phyloP scores from a whole-genome alignment of 2,888 invertebrate species.

The Eupelmus urozonus region DNA sequence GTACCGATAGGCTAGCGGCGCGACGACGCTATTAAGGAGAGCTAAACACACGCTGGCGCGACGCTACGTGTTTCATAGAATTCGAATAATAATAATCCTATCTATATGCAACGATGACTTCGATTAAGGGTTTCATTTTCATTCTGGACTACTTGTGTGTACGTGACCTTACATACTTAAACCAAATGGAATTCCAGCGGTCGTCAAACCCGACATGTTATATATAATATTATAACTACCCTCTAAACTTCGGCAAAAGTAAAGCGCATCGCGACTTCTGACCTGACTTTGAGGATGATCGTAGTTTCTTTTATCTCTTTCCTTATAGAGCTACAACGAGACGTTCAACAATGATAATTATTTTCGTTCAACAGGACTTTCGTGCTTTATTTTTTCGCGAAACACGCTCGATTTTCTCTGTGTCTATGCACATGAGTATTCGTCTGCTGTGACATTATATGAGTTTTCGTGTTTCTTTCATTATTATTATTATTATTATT shows the following conservation, averaged over 20 bases:
- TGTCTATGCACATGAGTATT: constrained; percentile 47
- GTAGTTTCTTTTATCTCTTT: no score
- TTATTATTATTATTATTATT: constrained; percentile 10
- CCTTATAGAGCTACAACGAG: constrained; percentile 56
- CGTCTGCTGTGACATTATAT: constrained; percentile 1
- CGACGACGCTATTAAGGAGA: constrained; percentile 22
- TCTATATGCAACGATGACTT: constrained; percentile 44
- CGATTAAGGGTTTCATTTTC: constrained; percentile 1
- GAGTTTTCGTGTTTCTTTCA: background rate
- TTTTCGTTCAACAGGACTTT: constrained; percentile 60
- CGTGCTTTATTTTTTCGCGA: constrained; percentile 49
- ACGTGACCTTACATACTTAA: constrained; percentile 23
- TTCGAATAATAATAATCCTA: constrained; percentile 42
- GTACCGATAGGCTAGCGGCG: no score
- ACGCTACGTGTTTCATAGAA: constrained; percentile 14
- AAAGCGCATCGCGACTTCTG: constrained; percentile 51
- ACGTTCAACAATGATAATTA: constrained; percentile 62
- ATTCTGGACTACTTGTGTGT: background rate
- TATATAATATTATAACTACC: constrained; percentile 6
- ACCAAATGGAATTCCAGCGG: constrained; percentile 38
- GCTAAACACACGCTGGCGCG: constrained; percentile 26
- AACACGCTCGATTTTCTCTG: constrained; percentile 52
- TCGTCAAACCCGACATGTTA: constrained; percentile 27
- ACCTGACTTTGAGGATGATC: constrained; percentile 57
- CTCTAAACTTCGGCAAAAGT: constrained; percentile 36